A percentile compares a stretch with the other conserved stretches of the same genome.
phyloP scores from a whole-genome alignment of 1,140 invertebrate species.

The Bombus confusus region DNA sequence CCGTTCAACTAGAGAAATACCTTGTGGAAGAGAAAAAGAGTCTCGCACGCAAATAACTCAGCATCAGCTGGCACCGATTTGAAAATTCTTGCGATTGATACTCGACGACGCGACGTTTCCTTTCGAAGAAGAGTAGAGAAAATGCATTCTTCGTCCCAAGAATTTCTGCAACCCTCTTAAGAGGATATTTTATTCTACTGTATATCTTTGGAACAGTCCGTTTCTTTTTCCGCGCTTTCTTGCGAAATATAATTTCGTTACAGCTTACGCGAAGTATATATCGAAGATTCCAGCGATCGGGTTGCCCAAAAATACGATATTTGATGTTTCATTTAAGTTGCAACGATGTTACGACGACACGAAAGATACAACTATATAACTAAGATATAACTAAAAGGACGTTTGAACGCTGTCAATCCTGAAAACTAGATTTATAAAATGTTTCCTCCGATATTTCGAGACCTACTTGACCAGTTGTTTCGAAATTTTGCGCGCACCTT shows the following conservation, averaged over 20 bases:
- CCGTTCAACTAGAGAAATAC: slow-evolving; percentile 42
- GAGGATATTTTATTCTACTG: not conserved
- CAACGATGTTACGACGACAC: not conserved
- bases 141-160: not conserved
- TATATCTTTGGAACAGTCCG: not conserved
- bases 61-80: slow-evolving; percentile 17
- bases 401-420: not conserved
- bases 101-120: not conserved
- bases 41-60: slow-evolving; percentile 25
- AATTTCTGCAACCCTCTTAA: not conserved
- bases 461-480: not conserved
- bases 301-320: not conserved
- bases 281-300: accelerated
- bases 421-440: not conserved
- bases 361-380: no score
- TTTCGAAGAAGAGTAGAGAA: not conserved
- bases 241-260: not conserved
- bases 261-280: not conserved
- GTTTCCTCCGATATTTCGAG: not conserved
- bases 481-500: no score
- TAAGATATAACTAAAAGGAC: no score
- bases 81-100: slow-evolving; percentile 39
- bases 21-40: not conserved
- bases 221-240: not conserved
- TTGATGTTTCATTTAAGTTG: not conserved